Evolutionary conservation across 2,797 vertebrate genomes (phyloP), one percentile per base, ranked within the genome.

Genomic region (Schizopygopsis pylzovi): DNA sequence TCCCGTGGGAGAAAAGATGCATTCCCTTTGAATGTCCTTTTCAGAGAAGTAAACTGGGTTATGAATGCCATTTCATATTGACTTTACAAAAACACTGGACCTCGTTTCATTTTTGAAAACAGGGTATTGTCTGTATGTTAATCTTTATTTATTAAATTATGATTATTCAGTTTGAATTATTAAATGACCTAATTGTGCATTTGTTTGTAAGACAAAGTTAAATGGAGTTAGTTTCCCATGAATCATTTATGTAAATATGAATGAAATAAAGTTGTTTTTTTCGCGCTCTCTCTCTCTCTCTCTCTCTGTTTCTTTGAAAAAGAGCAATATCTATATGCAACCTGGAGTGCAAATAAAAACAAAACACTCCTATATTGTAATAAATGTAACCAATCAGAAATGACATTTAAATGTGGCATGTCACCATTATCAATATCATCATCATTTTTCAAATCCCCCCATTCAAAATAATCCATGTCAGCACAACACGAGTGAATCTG

Each of bases 231-330:
- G 37, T 43, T 84, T 25, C 13, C 22, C 59, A 78, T 54, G 33
- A 84, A 68, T 33, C 37, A 54, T 68, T 59, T 41, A n/a, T 70
- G 75, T 84, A 79, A 68, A 79, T 84, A 84, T 78, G 1, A 84
- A 70, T 84, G 39, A 84, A 83, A 75, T 75, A 73, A 71, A 81
- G 71, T 4, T 25, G 52, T 83, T 63, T 76, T 49, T 18, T 28
- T 28, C 28, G 5, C 0, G 10, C 56, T 20, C 59, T 37, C 41
- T 37, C 43, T 81, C 61, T 75, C 6, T 11, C 3, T 92, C 93
- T 93, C 87, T 93, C 90, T 94, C 88, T 92, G 91, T 93, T 92
- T 93, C 92, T 84, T 87, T 78, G 93, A 16, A 16, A 93, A 94
- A 93, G 85, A 67, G 82, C 90, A 88, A 91, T 91, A 90, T 63